phyloP scores from a whole-genome alignment of 2,888 invertebrate species.

The Venusia cambrica region DNA sequence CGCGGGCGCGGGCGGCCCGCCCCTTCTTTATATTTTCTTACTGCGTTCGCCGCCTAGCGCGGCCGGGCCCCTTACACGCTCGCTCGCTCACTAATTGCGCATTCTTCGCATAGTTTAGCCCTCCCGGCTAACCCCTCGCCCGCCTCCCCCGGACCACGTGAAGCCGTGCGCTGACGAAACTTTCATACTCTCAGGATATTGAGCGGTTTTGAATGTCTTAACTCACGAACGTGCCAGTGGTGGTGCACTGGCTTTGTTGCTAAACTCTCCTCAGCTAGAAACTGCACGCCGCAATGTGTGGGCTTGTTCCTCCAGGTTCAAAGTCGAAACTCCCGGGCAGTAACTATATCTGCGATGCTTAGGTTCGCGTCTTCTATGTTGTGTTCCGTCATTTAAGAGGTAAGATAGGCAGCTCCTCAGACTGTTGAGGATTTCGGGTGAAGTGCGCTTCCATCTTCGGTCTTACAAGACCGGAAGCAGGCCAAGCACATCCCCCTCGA shows the following conservation, averaged over 20 bases:
- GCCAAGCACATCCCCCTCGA: no score
- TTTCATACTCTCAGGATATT: slow-evolving; percentile 80
- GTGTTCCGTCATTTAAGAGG: no score
- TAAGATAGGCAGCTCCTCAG: no score
- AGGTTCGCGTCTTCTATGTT: slow-evolving; percentile 17
- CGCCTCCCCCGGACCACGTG: slow-evolving; percentile 77
- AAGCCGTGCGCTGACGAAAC: slow-evolving; percentile 79
- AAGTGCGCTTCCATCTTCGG: no score
- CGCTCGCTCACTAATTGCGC: slow-evolving; percentile 96
- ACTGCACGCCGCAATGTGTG: slow-evolving; percentile 46
- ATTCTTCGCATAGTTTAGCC: slow-evolving; percentile 97
- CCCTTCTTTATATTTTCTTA: slow-evolving; percentile 87
- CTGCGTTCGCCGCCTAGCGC: slow-evolving; percentile 81
- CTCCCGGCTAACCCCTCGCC: slow-evolving; percentile 83
- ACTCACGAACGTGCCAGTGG: slow-evolving; percentile 74
- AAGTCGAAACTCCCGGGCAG: slow-evolving; percentile 28
- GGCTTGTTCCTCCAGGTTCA: slow-evolving; percentile 37
- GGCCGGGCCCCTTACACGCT: slow-evolving; percentile 84
- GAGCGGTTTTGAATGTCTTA: slow-evolving; percentile 82
- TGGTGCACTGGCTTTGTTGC: slow-evolving; percentile 63
- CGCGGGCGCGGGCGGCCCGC: slow-evolving; percentile 79
- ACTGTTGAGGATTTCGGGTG: no score
- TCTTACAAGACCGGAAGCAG: no score
- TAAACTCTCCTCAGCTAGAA: slow-evolving; percentile 61
- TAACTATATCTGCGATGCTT: slow-evolving; percentile 9